A percentile compares a stretch with the other conserved stretches of the same genome.
Conservation (phyloP, 2,888 invertebrate genomes). For the Lomographa bimaculata region DNA sequence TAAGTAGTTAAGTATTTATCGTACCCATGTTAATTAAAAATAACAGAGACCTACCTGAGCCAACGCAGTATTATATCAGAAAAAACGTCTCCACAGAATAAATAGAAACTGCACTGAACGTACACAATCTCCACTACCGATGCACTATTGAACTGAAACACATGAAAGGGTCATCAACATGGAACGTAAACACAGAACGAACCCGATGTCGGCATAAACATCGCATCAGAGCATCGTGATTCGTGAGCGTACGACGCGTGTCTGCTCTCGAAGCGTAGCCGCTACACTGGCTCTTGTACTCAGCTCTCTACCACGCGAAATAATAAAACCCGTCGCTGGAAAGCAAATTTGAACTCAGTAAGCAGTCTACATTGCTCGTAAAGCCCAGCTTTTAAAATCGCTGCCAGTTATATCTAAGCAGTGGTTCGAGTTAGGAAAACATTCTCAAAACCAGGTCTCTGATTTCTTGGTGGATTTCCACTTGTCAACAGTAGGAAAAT, state of each 20-base stretch:
- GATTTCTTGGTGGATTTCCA: slow-evolving; percentile 36
- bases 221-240: slow-evolving; percentile 36
- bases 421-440: slow-evolving; percentile 31
- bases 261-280: slow-evolving; percentile 51
- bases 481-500: slow-evolving; percentile 61
- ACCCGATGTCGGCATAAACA: slow-evolving; percentile 55
- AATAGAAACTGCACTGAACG: slow-evolving; percentile 20
- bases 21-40: background rate
- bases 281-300: slow-evolving; percentile 57
- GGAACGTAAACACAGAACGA: slow-evolving; percentile 32
- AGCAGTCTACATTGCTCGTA: slow-evolving; percentile 38
- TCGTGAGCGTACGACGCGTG: slow-evolving; percentile 44
- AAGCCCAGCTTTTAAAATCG: background rate
- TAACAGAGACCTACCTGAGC: slow-evolving; percentile 16
- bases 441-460: slow-evolving; percentile 4
- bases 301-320: slow-evolving; percentile 34
- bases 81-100: slow-evolving; percentile 5
- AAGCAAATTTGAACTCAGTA: slow-evolving; percentile 9
- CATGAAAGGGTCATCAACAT: slow-evolving; percentile 53
- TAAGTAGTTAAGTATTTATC: no score
- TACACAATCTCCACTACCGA: slow-evolving; percentile 21
- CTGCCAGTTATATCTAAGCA: slow-evolving; percentile 13
- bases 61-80: no score
- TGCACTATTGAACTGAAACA: slow-evolving; percentile 49
- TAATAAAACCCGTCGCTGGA: slow-evolving; percentile 20